Evolutionary conservation across 2,113 vertebrate genomes (phyloP).

Genomic region (Carollia perspicillata): DNA sequence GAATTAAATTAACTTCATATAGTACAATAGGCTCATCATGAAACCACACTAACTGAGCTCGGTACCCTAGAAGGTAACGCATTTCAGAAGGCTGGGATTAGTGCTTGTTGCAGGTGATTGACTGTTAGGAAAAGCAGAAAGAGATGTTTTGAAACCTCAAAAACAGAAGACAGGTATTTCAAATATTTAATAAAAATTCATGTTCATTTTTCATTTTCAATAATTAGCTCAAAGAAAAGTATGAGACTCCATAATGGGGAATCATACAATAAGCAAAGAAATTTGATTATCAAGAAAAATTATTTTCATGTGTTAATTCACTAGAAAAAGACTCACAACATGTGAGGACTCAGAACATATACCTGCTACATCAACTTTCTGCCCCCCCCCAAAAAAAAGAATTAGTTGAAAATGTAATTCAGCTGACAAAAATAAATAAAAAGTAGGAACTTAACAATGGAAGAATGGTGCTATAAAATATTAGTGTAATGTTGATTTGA

Average conservation of each 20-base stretch:
- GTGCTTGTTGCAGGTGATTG: neutral
- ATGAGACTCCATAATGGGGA: neutral
- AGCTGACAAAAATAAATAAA: neutral
- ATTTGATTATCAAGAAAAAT: neutral
- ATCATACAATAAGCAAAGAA: neutral
- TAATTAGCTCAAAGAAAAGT: constrained; percentile 17
- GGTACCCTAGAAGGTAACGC: neutral
- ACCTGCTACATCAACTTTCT: neutral
- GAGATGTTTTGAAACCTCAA: neutral
- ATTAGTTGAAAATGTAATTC: neutral
- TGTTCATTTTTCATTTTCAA: neutral
- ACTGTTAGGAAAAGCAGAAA: neutral
- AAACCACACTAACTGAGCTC: neutral
- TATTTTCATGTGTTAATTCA: neutral
- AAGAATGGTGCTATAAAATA: neutral
- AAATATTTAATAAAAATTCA: neutral
- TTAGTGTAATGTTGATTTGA: no score
- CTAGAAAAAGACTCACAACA: neutral
- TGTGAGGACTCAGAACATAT: neutral
- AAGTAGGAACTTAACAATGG: neutral
- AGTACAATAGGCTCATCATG: neutral
- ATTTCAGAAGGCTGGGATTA: neutral
- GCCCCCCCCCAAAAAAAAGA: neutral
- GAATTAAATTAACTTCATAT: neutral
- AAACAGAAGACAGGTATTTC: neutral